Conservation (phyloP, 2,888 invertebrate species). For the Torymus tubicola region DNA sequence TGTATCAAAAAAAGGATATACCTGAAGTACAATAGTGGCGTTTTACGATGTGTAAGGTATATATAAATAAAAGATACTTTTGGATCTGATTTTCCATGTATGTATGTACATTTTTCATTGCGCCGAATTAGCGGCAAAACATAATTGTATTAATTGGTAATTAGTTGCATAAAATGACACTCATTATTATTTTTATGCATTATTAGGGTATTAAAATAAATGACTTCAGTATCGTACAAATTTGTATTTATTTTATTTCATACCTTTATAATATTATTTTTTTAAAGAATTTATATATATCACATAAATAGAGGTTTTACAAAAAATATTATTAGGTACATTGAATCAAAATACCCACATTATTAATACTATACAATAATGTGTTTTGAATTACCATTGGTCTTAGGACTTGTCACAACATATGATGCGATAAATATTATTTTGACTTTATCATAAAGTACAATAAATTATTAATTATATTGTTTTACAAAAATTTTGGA, state of each 20-base stretch:
- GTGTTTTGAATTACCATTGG: too few relatives aligned
- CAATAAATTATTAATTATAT: too few relatives aligned
- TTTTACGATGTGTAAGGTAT: constrained; percentile 4
- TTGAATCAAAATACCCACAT: too few relatives aligned
- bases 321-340: too few relatives aligned
- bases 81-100: constrained; percentile 29
- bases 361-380: too few relatives aligned
- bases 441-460: too few relatives aligned
- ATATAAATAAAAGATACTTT: constrained; percentile 1
- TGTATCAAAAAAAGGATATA: too few relatives aligned
- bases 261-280: not conserved
- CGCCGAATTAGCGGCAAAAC: constrained; percentile 29
- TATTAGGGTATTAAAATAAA: constrained; percentile 69
- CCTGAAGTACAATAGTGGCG: too few relatives aligned
- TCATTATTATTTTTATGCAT: constrained; percentile 71
- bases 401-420: too few relatives aligned
- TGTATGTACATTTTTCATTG: constrained; percentile 37
- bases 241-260: constrained; percentile 4
- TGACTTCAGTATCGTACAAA: constrained; percentile 62
- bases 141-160: constrained; percentile 42
- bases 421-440: too few relatives aligned
- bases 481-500: too few relatives aligned
- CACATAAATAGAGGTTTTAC: too few relatives aligned
- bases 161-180: constrained; percentile 61
- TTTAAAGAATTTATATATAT: not conserved